Evolutionary conservation across 1,140 invertebrate genomes (phyloP), one percentile per base, ranked within the genome.

Genomic region (Asobara japonica): DNA sequence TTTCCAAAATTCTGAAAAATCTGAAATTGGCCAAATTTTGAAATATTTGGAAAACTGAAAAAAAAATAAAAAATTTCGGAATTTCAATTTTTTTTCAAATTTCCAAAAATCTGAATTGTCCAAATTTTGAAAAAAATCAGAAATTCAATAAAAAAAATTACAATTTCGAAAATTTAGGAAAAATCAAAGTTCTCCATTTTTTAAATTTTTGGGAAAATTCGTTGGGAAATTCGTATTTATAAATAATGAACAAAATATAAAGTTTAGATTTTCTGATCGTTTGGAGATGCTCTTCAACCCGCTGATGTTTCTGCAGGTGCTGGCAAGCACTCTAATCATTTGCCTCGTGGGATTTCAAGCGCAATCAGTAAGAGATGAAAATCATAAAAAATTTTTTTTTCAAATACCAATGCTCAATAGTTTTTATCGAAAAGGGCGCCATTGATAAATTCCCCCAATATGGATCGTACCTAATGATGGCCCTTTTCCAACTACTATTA

Each of bases 261-360:
- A 56, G 51, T 72, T 33, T 65, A 80, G 78, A 73, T 82, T 81
- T 67, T 80, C 76, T 20, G 73, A 79, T n/a, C 73, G 76, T 18
- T 72, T 82, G 73, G 79, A 82, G 71, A 73, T 73, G 30, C 56
- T 74, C 41, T 82, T 82, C 67, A 77, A 72, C 68, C 38, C 74
- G 20, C 75, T 82, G 38, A 74, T 82, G 11, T 68, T 82, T 65
- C 38, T 80, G 11, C 81, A 82, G 77, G 78, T 77, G 16, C 18
- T 82, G 25, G 69, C 77, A n/a, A 82, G 81, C 45, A 81, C 75
- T 68, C 13, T 81, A 1, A 75, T 82, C 60, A 76, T 82, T 22
- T 82, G 81, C 74, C 48, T 82, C 25, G 78, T 82, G 33, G 80
- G 78, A 31, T 51, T 82, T 22, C 81, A 82, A 74, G 65, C 80